phyloP scores from a whole-genome alignment of 2,113 vertebrate species.

The Protomyctophum bolini region DNA sequence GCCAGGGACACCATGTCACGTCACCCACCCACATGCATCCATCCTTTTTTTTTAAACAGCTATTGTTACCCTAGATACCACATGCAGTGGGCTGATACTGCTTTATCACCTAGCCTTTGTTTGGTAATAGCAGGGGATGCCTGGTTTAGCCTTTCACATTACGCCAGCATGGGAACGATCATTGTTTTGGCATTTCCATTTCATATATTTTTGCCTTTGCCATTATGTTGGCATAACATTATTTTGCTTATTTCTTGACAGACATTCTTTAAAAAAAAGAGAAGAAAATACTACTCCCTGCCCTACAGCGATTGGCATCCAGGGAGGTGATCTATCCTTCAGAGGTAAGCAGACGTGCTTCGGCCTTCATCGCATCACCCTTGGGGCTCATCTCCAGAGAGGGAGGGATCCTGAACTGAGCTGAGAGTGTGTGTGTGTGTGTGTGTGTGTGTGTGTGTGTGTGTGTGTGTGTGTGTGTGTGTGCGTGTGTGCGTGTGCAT shows the following conservation, averaged over 20 bases:
- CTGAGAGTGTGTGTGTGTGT: slow-evolving; percentile 41
- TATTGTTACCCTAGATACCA: slow-evolving; percentile 1
- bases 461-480: slow-evolving; percentile 13
- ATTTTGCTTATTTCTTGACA: not conserved
- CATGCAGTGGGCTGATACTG: not conserved
- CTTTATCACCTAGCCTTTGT: not conserved
- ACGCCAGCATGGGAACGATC: not conserved
- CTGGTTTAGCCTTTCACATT: not conserved
- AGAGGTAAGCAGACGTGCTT: slow-evolving; percentile 59
- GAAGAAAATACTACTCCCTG: slow-evolving; percentile 1
- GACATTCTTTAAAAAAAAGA: not conserved
- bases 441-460: not conserved
- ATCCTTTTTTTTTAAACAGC: not conserved
- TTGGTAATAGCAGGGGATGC: not conserved
- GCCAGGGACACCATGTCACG: too few relatives aligned
- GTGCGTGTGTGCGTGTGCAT: slow-evolving; percentile 27
- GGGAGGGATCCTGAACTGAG: slow-evolving; percentile 61
- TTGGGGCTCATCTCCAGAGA: slow-evolving; percentile 68
- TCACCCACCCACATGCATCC: not conserved
- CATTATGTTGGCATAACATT: too few relatives aligned
- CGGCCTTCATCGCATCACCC: slow-evolving; percentile 50
- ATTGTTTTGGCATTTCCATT: too few relatives aligned
- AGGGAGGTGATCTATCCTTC: slow-evolving; percentile 28
- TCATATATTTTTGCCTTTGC: too few relatives aligned
- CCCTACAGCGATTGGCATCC: not conserved